Evolutionary conservation across 1,140 invertebrate genomes (phyloP).

Genomic region (Lepidurus apus): DNA sequence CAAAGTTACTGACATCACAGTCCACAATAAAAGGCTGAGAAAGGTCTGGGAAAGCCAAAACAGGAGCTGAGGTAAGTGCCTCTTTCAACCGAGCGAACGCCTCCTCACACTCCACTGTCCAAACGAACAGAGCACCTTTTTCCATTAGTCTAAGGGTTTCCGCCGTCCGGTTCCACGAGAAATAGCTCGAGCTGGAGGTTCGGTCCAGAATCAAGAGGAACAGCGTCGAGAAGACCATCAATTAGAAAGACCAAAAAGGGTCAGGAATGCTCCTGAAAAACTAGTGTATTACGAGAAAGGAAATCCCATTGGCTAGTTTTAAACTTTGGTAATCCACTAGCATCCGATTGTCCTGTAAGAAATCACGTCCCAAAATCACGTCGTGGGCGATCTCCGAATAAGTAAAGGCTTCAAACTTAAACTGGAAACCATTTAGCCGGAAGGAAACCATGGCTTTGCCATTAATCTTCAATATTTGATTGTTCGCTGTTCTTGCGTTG

Average conservation of each 20-base stretch:
- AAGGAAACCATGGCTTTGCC: not conserved
- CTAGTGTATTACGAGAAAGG: no score
- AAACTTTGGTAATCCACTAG: not conserved
- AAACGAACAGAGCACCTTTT: not conserved
- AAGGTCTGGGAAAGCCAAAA: slow-evolving; percentile 44
- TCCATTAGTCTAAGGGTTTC: no score
- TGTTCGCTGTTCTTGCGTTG: not conserved
- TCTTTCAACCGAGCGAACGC: not conserved
- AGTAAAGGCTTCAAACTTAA: not conserved
- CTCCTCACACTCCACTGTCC: not conserved
- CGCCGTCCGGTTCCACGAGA: no score
- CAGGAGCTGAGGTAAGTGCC: slow-evolving; percentile 21
- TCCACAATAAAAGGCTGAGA: slow-evolving; percentile 49
- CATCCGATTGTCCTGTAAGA: not conserved
- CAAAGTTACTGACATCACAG: slow-evolving; percentile 42
- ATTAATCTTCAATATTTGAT: not conserved
- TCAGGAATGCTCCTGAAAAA: no score
- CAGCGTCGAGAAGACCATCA: no score
- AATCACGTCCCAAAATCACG: not conserved
- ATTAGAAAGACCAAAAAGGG: no score
- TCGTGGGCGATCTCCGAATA: not conserved
- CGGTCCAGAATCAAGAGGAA: no score
- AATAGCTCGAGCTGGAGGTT: no score
- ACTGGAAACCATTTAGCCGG: not conserved
- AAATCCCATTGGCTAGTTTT: no score